phyloP scores from a whole-genome alignment of 2,797 vertebrate species.

The Oophaga sylvatica region DNA sequence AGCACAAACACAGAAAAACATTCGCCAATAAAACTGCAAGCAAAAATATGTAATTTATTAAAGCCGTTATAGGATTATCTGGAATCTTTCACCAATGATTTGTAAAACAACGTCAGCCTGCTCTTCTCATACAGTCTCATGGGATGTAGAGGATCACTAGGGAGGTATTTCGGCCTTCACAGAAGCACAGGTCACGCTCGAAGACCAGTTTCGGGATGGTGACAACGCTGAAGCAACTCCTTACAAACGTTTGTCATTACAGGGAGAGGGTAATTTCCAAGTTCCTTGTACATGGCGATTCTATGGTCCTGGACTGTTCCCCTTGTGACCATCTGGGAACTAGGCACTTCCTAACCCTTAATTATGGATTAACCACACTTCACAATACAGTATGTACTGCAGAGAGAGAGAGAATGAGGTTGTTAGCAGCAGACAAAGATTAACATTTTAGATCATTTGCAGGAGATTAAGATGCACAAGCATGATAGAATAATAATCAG shows the following conservation, averaged over 20 bases:
- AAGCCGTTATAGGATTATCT: background rate
- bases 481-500: slow-evolving; percentile 63
- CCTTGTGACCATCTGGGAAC: background rate
- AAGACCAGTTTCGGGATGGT: background rate
- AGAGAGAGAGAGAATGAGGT: slow-evolving; percentile 19
- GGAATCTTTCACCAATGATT: background rate
- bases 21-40: background rate
- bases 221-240: too few relatives aligned
- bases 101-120: slow-evolving; percentile 41
- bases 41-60: background rate
- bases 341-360: background rate
- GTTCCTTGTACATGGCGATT: too few relatives aligned
- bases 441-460: slow-evolving; percentile 31
- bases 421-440: slow-evolving; percentile 8
- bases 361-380: background rate
- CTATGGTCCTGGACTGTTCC: background rate
- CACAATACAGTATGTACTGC: background rate
- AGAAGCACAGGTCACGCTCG: background rate
- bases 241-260: background rate
- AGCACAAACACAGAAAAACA: background rate
- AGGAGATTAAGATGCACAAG: slow-evolving; percentile 32
- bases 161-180: background rate
- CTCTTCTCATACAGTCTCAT: background rate
- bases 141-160: background rate
- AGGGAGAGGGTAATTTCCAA: background rate